Evolutionary conservation across 2,113 vertebrate genomes (phyloP).

Genomic region (Lethenteron camtschaticum): DNA sequence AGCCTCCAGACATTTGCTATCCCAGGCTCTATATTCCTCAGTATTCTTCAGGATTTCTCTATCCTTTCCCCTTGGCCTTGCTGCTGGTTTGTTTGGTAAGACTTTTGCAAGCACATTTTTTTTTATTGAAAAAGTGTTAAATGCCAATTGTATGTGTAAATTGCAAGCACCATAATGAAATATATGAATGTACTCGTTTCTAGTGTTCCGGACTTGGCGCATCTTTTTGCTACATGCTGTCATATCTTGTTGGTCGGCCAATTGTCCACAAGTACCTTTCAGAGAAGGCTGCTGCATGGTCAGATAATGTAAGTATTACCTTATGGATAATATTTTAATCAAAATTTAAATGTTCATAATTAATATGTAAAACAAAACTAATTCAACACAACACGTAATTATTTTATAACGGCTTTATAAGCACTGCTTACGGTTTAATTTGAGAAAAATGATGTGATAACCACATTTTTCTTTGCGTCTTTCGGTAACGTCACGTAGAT

Average conservation of each 20-base stretch:
- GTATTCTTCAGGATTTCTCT: conserved; percentile 97
- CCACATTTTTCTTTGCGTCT: no score
- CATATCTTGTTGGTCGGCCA: conserved; percentile 79
- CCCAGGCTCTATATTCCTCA: conserved; percentile 91
- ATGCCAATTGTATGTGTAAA: not conserved
- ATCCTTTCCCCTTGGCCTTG: conserved; percentile 77
- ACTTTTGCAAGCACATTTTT: conserved; percentile 9
- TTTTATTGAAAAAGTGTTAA: not conserved
- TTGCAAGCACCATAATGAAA: no score
- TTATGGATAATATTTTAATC: no score
- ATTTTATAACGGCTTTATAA: no score
- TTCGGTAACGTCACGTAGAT: no score
- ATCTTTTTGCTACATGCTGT: conserved; percentile 89
- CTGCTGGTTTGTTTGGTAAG: conserved; percentile 95
- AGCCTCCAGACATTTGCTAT: conserved; percentile 97
- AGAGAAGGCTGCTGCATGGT: conserved; percentile 82
- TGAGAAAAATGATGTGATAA: no score
- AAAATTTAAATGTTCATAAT: no score
- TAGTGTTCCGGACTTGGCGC: conserved; percentile 91
- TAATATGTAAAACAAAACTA: no score
- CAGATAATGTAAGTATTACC: conserved; percentile 53
- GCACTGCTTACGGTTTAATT: no score
- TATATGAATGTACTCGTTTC: conserved; percentile 3
- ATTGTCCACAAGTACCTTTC: conserved; percentile 87
- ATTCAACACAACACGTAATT: no score